A percentile compares a stretch with the other conserved stretches of the same genome.
Evolutionary conservation across 1,140 invertebrate species (phyloP).

Genomic region (Habropoda laboriosa): DNA sequence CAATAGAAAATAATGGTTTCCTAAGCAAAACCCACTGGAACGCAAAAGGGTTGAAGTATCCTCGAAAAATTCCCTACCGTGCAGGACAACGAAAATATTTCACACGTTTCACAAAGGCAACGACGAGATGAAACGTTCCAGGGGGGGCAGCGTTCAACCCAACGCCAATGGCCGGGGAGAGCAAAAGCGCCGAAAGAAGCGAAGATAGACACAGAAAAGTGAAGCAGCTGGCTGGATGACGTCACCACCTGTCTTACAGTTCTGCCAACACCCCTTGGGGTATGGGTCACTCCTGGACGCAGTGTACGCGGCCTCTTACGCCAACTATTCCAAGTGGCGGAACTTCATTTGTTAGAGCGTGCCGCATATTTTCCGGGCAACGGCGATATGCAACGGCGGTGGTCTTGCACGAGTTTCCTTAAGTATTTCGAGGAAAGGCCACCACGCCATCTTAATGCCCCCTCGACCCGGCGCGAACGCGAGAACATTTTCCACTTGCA

Average conservation of each 20-base stretch:
- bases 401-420: not conserved
- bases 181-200: no score
- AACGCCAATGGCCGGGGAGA: no score
- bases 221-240: constrained; percentile 74
- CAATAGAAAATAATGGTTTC: no score
- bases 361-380: not conserved
- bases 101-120: not conserved
- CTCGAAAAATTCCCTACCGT: no score
- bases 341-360: constrained; percentile 43
- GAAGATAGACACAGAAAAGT: constrained; percentile 49
- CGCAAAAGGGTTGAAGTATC: no score
- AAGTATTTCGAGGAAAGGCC: not conserved
- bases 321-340: constrained; percentile 51
- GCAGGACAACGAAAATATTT: no score
- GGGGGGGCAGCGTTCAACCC: not conserved
- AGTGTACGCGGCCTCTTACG: constrained; percentile 33
- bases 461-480: not conserved
- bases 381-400: not conserved
- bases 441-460: not conserved
- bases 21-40: no score
- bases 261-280: constrained; percentile 66
- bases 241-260: constrained; percentile 77
- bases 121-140: not conserved
- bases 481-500: not conserved
- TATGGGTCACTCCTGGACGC: constrained; percentile 73